Percentiles rank a stretch among this genome's conserved stretches.
phyloP scores from a whole-genome alignment of 2,888 invertebrate species.

The Tenthredo livida region DNA sequence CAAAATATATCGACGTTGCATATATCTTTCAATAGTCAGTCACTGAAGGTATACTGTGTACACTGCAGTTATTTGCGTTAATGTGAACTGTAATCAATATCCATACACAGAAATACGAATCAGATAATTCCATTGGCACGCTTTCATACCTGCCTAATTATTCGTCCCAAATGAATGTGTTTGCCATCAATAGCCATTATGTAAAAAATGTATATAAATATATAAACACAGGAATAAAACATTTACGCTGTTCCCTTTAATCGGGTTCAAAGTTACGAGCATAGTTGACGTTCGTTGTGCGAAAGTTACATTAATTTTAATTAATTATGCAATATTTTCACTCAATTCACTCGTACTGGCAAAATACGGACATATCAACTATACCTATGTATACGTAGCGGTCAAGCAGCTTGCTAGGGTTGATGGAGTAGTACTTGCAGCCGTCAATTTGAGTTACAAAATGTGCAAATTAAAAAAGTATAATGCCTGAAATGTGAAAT shows the following conservation, averaged over 20 bases:
- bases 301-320: background rate
- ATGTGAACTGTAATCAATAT: background rate
- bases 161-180: conserved; percentile 28
- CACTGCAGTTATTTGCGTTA: background rate
- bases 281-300: background rate
- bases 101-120: background rate
- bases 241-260: background rate
- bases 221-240: background rate
- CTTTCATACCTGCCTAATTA: background rate
- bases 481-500: background rate
- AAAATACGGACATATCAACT: background rate
- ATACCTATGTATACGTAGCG: background rate
- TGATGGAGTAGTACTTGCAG: background rate
- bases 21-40: background rate
- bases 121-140: background rate
- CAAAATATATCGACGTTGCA: background rate
- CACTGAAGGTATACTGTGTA: background rate
- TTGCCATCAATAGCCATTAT: conserved; percentile 7
- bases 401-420: background rate
- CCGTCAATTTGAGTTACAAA: background rate
- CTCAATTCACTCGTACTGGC: background rate
- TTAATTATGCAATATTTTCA: background rate
- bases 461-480: background rate
- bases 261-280: background rate
- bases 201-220: background rate